A percentile compares a stretch with the other conserved stretches of the same genome.
Conservation (phyloP, 2,113 vertebrate genomes). For the Calonectris borealis region DNA sequence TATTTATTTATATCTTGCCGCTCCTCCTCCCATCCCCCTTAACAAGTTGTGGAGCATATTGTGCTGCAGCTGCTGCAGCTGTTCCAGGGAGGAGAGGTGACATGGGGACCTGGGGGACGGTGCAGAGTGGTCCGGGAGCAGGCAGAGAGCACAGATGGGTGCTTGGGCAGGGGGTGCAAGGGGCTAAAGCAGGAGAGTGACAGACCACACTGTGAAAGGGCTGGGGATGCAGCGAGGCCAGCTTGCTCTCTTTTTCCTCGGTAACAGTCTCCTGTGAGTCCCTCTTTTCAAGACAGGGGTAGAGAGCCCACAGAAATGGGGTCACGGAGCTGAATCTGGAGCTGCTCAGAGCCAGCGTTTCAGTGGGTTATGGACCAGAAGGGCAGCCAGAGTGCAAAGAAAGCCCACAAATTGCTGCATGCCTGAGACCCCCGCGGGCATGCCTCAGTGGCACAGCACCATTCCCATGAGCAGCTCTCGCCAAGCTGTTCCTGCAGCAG, state of each 20-base stretch:
- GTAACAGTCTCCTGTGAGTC: not conserved
- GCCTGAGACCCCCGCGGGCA: not conserved
- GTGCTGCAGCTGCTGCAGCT: not conserved
- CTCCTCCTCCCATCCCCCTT: not conserved
- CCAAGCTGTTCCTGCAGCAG: conserved; percentile 27
- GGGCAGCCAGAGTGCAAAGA: not conserved
- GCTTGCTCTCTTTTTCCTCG: not conserved
- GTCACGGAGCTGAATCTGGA: not conserved
- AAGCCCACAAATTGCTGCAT: not conserved
- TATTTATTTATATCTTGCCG: conserved; percentile 43
- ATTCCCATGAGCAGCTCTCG: not conserved
- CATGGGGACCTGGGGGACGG: not conserved
- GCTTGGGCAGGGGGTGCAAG: not conserved
- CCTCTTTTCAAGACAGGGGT: not conserved
- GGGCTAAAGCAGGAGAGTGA: not conserved
- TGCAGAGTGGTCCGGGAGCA: not conserved
- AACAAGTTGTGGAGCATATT: conserved; percentile 16
- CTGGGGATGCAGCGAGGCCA: not conserved
- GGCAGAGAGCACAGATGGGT: not conserved
- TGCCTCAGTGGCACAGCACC: rapidly evolving
- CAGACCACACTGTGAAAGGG: not conserved
- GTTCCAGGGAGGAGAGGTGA: not conserved
- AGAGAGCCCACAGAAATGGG: not conserved
- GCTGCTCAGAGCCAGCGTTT: not conserved
- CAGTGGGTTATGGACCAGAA: not conserved